Evolutionary conservation across 2,113 vertebrate species (phyloP), one percentile per base, ranked within the genome.

Genomic region (Philantomba maxwellii): DNA sequence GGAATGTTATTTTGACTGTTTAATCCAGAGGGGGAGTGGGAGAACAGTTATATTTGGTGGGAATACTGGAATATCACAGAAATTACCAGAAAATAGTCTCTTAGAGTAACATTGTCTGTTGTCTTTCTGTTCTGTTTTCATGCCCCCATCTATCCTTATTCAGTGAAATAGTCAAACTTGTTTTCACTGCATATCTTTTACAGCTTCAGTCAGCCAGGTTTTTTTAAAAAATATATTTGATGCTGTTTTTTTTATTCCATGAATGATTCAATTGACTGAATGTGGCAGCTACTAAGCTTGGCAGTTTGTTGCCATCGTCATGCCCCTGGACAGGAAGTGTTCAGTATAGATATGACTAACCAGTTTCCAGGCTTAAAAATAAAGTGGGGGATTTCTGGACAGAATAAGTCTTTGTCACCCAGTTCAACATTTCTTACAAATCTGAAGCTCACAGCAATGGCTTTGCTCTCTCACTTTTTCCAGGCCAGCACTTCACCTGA

Each of bases 291-390:
- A 75, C 92, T 82, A 82, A 95, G 45, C 77, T n/a, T 89, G 83
- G 70, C 84, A 80, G 93, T 62, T 23, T 25, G 64, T 91, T 95
- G 82, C 91, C 97, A n/a, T 94, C 77, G 16, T 66, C 89, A 1
- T 97, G 93, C 51, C 92, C 28, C 45, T 97, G 89, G 5, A 45
- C 96, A 94, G 97, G 96, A 98, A 97, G 95, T 92, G 36, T 82
- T 83, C 96, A 81, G 91, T 83, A 87, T 97, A 96, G 93, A 96
- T 97, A 88, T 97, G 94, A 96, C 51, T 82, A 96, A 95, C 89
- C 93, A 60, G 97, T 97, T 97, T 97, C 95, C 87, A 93, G 83
- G 95, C 96, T 96, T 92, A 95, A 97, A 97, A 98, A 98, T 97
- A 96, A 97, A 97, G 83, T 16, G 19, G 93, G 96, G 96, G 91